These are phyloP conservation scores for Sebastes goodei DNA, from an alignment of 2,797 vertebrate genomes.

Conservation along the genomic window DNA sequence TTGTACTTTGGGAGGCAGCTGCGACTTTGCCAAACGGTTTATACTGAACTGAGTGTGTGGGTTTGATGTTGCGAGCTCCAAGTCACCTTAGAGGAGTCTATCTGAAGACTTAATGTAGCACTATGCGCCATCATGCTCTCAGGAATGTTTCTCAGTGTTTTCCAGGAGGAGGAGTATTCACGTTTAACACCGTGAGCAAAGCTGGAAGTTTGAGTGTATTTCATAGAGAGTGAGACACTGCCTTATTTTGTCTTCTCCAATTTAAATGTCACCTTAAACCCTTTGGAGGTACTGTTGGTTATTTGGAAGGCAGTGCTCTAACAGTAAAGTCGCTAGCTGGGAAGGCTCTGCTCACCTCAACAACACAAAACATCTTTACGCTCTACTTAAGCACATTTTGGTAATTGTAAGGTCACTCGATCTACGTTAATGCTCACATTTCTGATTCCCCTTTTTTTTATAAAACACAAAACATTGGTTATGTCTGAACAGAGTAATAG, in stretches of 20 bases:
- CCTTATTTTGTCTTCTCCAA: constrained; percentile 56
- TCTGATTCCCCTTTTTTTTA: constrained; percentile 53
- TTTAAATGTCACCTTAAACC: constrained; percentile 75
- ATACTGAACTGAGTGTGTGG: background rate
- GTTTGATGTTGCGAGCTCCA: constrained; percentile 37
- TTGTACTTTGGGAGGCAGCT: constrained; percentile 68
- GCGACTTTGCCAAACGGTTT: constrained; percentile 39
- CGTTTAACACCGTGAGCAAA: constrained; percentile 16
- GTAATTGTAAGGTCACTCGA: constrained; percentile 80
- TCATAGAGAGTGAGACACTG: constrained; percentile 41
- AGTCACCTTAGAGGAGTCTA: constrained; percentile 40
- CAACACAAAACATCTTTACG: constrained; percentile 57
- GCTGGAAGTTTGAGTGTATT: constrained; percentile 46
- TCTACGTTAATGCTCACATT: constrained; percentile 70
- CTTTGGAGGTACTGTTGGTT: constrained; percentile 73
- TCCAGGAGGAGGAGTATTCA: constrained; percentile 28
- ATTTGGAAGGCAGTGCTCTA: constrained; percentile 79
- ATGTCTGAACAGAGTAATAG: constrained; percentile 61
- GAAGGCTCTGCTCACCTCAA: constrained; percentile 61
- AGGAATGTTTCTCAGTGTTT: constrained; percentile 71
- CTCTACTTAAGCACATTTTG: constrained; percentile 80
- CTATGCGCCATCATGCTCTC: constrained; percentile 21
- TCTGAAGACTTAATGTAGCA: constrained; percentile 40
- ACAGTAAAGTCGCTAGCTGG: constrained; percentile 52
- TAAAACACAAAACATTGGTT: constrained; percentile 71